A percentile compares a stretch with the other conserved stretches of the same genome.
Conservation (phyloP, 2,888 invertebrate genomes). For the Eilema sororculum region DNA sequence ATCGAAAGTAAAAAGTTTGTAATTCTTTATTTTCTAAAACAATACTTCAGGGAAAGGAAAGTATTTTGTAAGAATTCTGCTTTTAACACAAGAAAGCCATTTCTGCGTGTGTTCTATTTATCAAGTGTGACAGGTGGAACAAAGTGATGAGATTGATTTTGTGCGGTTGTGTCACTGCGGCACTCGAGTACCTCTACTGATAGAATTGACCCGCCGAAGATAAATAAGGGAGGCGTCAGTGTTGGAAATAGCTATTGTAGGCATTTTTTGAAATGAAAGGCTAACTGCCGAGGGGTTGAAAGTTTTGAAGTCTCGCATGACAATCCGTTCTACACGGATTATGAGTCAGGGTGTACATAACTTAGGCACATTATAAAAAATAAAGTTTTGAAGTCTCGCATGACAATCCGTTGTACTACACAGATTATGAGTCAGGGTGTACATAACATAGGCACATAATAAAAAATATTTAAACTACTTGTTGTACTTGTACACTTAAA, state of each 20-base stretch:
- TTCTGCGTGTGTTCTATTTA: slow-evolving; percentile 37
- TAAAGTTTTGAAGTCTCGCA: neutral
- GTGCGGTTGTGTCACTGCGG: slow-evolving; percentile 26
- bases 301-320: neutral
- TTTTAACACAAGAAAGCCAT: slow-evolving; percentile 40
- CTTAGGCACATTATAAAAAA: too few species aligned
- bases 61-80: slow-evolving; percentile 9
- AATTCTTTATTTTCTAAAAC: slow-evolving; percentile 39
- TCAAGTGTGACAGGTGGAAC: slow-evolving; percentile 36
- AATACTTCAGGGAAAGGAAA: slow-evolving; percentile 24
- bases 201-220: slow-evolving; percentile 27
- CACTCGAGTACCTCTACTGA: slow-evolving; percentile 25
- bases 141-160: slow-evolving; percentile 41
- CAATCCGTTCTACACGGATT: neutral
- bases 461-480: too few species aligned
- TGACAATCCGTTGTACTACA: neutral
- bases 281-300: too few species aligned
- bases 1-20: slow-evolving; percentile 48
- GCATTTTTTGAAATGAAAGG: neutral
- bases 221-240: slow-evolving; percentile 20
- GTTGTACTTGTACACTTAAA: too few species aligned
- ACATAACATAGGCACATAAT: too few species aligned
- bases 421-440: too few species aligned
- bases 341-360: too few species aligned
- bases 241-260: slow-evolving; percentile 9